A percentile compares a stretch with the other conserved stretches of the same genome.
phyloP scores from a whole-genome alignment of 2,113 vertebrate species.

The Menidia beryllina region DNA sequence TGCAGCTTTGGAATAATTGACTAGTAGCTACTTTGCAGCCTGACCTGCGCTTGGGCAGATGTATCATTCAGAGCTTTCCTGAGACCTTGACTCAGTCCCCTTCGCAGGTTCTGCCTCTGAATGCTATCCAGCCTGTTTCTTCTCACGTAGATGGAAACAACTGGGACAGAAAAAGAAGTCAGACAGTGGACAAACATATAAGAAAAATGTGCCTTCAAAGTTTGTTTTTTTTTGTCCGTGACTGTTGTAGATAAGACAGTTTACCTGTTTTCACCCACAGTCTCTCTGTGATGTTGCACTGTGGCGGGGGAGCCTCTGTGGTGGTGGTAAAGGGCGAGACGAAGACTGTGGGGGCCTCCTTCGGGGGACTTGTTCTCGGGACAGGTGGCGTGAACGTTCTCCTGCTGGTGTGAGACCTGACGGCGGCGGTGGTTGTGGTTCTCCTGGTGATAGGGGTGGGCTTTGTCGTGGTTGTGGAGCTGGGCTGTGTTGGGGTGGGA shows the following conservation, averaged over 20 bases:
- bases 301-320: constrained; percentile 83
- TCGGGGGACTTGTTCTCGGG: constrained; percentile 77
- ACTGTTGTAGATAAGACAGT: constrained; percentile 8
- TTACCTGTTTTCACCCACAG: constrained; percentile 94
- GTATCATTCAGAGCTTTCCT: constrained; percentile 90
- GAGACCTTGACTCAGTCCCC: constrained; percentile 89
- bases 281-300: constrained; percentile 91
- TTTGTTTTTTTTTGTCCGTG: not conserved
- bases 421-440: constrained; percentile 73
- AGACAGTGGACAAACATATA: constrained; percentile 7
- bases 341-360: constrained; percentile 72
- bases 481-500: constrained; percentile 67
- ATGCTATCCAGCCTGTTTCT: constrained; percentile 85
- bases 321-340: constrained; percentile 82
- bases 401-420: constrained; percentile 71
- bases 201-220: not conserved
- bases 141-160: constrained; percentile 90
- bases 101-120: constrained; percentile 88
- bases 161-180: constrained; percentile 72
- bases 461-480: constrained; percentile 81
- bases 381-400: constrained; percentile 78
- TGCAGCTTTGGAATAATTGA: constrained; percentile 1
- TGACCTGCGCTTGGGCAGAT: constrained; percentile 87
- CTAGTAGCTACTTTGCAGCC: constrained; percentile 44
- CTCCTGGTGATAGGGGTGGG: constrained; percentile 73